A percentile compares a stretch with the other conserved stretches of the same genome.
phyloP scores from a whole-genome alignment of 1,140 invertebrate species.

The Penaeus vannamei region DNA sequence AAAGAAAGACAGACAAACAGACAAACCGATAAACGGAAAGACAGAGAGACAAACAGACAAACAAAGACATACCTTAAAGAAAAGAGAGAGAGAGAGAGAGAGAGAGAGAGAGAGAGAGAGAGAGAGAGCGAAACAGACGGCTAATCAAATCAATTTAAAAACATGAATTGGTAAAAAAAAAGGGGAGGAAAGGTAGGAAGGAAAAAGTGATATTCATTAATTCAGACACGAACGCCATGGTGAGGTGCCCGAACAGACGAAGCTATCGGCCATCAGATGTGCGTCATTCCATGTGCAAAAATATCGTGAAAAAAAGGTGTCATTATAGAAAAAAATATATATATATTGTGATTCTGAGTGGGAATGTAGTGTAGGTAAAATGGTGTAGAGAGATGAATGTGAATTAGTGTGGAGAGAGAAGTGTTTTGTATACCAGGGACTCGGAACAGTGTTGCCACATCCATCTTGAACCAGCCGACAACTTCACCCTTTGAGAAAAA shows the following conservation, averaged over 20 bases:
- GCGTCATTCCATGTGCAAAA: not conserved
- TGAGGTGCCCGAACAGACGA: no score
- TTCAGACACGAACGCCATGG: no score
- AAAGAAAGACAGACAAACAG: no score
- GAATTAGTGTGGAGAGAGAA: not conserved
- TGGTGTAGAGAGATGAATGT: not conserved
- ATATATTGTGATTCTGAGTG: not conserved
- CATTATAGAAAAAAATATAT: not conserved
- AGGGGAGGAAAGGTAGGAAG: not conserved
- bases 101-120: not conserved
- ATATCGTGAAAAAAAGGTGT: not conserved
- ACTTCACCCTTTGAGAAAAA: slow-evolving; percentile 65
- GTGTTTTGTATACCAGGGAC: slow-evolving; percentile 51
- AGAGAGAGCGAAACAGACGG: not conserved
- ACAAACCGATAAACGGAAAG: no score
- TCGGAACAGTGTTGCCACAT: slow-evolving; percentile 61
- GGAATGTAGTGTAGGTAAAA: no score
- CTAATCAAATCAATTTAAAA: no score
- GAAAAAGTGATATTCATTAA: no score
- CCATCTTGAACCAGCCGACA: slow-evolving; percentile 66
- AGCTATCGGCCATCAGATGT: no score
- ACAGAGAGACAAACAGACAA: no score
- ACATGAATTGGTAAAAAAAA: no score
- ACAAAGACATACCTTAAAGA: not conserved
- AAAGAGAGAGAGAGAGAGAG: not conserved